phyloP scores from a whole-genome alignment of 2,797 vertebrate species.

The Ptychobarbus kaznakovi region DNA sequence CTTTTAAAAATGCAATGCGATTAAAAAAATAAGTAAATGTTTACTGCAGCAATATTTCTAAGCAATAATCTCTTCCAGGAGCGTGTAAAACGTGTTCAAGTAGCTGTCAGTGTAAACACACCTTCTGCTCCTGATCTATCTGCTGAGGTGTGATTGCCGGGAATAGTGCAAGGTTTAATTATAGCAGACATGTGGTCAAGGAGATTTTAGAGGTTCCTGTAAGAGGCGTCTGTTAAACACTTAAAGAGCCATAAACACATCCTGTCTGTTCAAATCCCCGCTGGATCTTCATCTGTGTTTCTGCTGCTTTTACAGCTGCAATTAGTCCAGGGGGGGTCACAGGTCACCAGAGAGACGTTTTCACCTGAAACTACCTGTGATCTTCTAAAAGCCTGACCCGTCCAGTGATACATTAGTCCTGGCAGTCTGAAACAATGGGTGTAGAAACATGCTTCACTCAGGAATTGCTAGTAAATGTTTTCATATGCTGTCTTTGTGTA shows the following conservation, averaged over 20 bases:
- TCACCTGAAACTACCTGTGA: not conserved
- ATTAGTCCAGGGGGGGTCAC: constrained; percentile 53
- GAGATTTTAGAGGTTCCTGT: constrained; percentile 37
- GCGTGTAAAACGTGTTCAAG: not conserved
- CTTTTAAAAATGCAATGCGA: not conserved
- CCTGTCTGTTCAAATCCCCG: constrained; percentile 61
- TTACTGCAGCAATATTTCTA: not conserved
- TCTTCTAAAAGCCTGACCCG: not conserved
- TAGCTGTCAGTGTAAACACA: not conserved
- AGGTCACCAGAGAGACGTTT: constrained; percentile 30
- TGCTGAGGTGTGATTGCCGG: constrained; percentile 20
- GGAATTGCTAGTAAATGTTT: too few species aligned
- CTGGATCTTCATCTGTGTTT: constrained; percentile 41
- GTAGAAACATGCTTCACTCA: not conserved
- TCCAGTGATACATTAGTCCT: not conserved
- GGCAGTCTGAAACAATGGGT: not conserved
- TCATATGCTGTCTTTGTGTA: not conserved
- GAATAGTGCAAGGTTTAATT: constrained; percentile 59
- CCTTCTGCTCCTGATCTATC: not conserved
- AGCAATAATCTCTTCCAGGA: not conserved
- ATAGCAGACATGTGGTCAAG: constrained; percentile 52
- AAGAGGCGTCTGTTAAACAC: constrained; percentile 55
- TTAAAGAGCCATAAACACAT: constrained; percentile 67
- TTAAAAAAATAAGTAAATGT: not conserved
- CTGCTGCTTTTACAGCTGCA: constrained; percentile 50